Evolutionary conservation across 2,113 vertebrate genomes (phyloP).

Genomic region (Spea multiplicata): DNA sequence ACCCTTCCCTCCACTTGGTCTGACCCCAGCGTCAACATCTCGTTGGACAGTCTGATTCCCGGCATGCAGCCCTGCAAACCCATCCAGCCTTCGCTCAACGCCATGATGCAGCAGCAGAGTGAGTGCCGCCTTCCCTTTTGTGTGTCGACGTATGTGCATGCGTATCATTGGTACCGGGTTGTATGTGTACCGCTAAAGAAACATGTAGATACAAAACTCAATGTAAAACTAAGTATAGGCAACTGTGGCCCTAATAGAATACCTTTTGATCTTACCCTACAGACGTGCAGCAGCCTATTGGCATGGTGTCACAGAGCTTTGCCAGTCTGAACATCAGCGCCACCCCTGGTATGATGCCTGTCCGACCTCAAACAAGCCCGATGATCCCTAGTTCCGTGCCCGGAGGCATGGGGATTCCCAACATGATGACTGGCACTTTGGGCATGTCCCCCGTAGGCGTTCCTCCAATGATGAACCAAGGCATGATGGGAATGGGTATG

Average conservation of each 20-base stretch:
- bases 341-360: conserved; percentile 69
- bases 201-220: no score
- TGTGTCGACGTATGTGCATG: no score
- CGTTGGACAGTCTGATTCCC: conserved; percentile 90
- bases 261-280: conserved; percentile 45
- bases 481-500: conserved; percentile 80
- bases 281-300: conserved; percentile 79
- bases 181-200: no score
- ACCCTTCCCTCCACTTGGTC: conserved; percentile 92
- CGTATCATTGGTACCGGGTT: no score
- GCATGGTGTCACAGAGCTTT: conserved; percentile 86
- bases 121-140: conserved; percentile 49
- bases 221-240: no score
- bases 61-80: conserved; percentile 89
- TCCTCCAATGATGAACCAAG: conserved; percentile 71
- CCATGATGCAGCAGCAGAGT: conserved; percentile 96
- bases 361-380: conserved; percentile 67
- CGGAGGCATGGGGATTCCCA: conserved; percentile 74
- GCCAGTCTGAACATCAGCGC: conserved; percentile 81
- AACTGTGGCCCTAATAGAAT: background rate
- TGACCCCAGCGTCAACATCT: conserved; percentile 93
- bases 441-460: conserved; percentile 73
- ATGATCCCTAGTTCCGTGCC: conserved; percentile 73
- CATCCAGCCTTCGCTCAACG: conserved; percentile 86
- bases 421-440: conserved; percentile 78